Evolutionary conservation across 2,113 vertebrate genomes (phyloP), one percentile per base, ranked within the genome.

Genomic region (Sapajus apella): DNA sequence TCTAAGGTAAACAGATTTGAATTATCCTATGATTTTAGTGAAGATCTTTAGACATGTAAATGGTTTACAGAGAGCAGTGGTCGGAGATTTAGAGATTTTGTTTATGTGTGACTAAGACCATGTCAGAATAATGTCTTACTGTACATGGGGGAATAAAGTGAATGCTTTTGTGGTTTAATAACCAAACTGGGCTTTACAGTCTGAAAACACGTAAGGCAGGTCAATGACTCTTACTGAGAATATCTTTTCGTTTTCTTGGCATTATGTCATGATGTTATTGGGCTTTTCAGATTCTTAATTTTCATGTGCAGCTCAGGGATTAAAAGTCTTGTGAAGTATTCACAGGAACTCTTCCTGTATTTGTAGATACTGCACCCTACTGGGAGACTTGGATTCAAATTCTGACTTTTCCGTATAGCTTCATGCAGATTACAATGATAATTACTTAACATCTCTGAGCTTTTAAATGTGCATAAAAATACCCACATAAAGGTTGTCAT

Each of bases 1-100:
- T 94, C 83, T 76, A 82, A 30, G 2, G 93, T 90, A 97, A 86
- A 77, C n/a, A 84, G 32, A 73, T 84, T 43, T 93, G 68, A 40
- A 93, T 90, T 79, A 84, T 50, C 11, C n/a, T 89, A 50, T 92
- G 16, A 55, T 89, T 95, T 93, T 90, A 56, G 92, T 84, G 56
- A 92, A 95, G 17, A 89, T 94, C 12, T 72, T 40, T 81, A 75
- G 32, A 70, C 9, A 32, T 83, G 30, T 52, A 79, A 89, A 58
- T 76, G 35, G 13, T 20, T 83, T 84, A 43, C 21, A 87, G 91
- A 94, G 64, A 76, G 11, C 76, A 58, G 47, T 81, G 13, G 23
- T 40, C 94, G 68, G 43, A 61, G 61, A 77, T 92, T 87, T 93
- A 82, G 52, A 93, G 81, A 81, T 68, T 82, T 87, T 0, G 17